These are phyloP conservation scores for Agrypnus murinus DNA, from an alignment of 2,888 invertebrate genomes.

Conservation along the genomic window DNA sequence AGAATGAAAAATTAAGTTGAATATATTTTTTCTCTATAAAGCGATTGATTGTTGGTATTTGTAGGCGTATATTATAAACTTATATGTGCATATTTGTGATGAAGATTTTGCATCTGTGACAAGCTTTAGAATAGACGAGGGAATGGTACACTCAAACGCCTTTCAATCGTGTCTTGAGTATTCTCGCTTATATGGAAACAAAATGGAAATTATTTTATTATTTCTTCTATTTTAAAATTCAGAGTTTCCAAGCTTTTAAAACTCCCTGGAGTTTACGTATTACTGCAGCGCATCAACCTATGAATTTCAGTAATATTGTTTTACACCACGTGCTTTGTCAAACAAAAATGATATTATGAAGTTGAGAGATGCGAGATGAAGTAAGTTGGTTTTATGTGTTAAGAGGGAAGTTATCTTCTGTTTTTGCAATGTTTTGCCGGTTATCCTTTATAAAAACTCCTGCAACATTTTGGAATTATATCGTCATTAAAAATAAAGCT, in stretches of 20 bases:
- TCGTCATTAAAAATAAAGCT: constrained; percentile 45
- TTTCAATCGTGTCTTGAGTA: constrained; percentile 48
- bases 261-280: constrained; percentile 57
- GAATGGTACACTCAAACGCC: constrained; percentile 36
- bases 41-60: no score
- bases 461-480: constrained; percentile 28
- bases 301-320: constrained; percentile 52
- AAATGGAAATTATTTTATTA: constrained; percentile 60
- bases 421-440: constrained; percentile 31
- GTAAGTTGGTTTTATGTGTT: constrained; percentile 31
- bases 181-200: constrained; percentile 55
- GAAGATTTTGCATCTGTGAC: constrained; percentile 15
- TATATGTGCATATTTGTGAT: background rate
- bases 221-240: constrained; percentile 58
- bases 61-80: background rate
- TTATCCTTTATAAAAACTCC: constrained; percentile 34
- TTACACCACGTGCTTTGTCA: constrained; percentile 50
- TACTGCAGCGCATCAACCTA: constrained; percentile 56
- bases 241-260: constrained; percentile 58
- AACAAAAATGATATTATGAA: constrained; percentile 43
- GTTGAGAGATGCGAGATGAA: constrained; percentile 42
- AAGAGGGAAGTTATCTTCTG: constrained; percentile 36
- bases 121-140: constrained; percentile 38
- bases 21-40: no score
- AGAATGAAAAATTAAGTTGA: no score